Percentiles rank a stretch among this genome's conserved stretches.
phyloP scores from a whole-genome alignment of 2,113 vertebrate species.

The Dissostichus mawsoni region DNA sequence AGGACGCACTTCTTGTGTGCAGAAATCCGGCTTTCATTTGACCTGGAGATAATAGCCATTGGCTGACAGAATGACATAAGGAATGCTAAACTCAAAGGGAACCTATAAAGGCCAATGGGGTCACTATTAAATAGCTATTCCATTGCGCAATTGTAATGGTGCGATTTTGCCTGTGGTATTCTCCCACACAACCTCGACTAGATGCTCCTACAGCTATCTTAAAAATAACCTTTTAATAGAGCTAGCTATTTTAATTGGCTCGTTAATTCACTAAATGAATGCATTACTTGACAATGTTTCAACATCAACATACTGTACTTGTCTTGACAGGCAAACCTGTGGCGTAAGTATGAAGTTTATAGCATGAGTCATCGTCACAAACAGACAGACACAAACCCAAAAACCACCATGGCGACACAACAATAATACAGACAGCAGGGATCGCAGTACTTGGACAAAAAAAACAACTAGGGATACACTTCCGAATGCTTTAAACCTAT shows the following conservation, averaged over 20 bases:
- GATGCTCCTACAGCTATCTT: not conserved
- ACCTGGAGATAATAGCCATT: too few species aligned
- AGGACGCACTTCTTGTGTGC: too few species aligned
- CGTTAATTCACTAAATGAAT: not conserved
- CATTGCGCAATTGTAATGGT: too few species aligned
- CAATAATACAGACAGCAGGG: constrained; percentile 48
- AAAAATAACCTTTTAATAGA: not conserved
- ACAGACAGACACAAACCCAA: constrained; percentile 51
- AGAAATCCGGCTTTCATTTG: too few species aligned
- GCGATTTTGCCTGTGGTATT: not conserved
- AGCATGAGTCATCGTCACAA: constrained; percentile 44
- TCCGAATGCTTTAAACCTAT: constrained; percentile 19
- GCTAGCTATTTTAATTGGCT: not conserved
- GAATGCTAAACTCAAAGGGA: too few species aligned
- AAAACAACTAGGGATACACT: constrained; percentile 3
- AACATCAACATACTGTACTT: not conserved
- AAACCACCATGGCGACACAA: constrained; percentile 57
- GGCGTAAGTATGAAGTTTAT: constrained; percentile 26
- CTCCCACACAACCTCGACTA: not conserved
- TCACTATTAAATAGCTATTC: too few species aligned
- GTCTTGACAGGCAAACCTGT: constrained; percentile 42
- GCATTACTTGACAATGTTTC: not conserved
- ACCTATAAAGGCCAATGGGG: too few species aligned
- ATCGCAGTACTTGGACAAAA: constrained; percentile 2
- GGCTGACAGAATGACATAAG: too few species aligned